These are phyloP conservation scores for Temnothorax longispinosus DNA, from an alignment of 1,140 invertebrate genomes.

Conservation along the genomic window DNA sequence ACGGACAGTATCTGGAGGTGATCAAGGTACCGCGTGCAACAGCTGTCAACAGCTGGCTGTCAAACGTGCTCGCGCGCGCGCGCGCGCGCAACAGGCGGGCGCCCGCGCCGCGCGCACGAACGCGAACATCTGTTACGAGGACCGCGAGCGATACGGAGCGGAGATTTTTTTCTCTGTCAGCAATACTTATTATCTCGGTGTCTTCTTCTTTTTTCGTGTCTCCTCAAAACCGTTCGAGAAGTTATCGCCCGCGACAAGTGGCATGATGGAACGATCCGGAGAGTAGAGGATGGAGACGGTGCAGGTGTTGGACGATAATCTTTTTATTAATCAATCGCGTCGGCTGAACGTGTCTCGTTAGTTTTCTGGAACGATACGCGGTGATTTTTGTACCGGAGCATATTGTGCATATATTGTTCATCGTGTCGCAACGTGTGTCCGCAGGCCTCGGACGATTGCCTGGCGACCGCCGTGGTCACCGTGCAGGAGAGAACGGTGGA, in stretches of 20 bases:
- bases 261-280: neutral
- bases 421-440: conserved; percentile 15
- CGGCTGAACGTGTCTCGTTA: neutral
- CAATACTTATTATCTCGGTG: neutral
- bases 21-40: conserved; percentile 73
- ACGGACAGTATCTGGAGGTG: conserved; percentile 77
- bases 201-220: neutral
- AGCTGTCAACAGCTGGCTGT: conserved; percentile 73
- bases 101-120: neutral
- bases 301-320: neutral
- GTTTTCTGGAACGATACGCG: neutral
- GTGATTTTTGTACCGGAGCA: no score
- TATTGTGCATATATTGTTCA: neutral
- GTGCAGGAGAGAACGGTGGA: conserved; percentile 76
- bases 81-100: neutral
- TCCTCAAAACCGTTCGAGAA: neutral
- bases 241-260: neutral
- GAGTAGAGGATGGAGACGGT: neutral
- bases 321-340: neutral
- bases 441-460: conserved; percentile 74
- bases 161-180: neutral
- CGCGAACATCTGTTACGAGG: conserved; percentile 11
- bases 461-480: conserved; percentile 76
- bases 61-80: no score
- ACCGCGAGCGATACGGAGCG: neutral